These are phyloP conservation scores for Umimayanthus kanabou DNA, from an alignment of 92 coral and sea anemone genomes.

Conservation along the genomic window DNA sequence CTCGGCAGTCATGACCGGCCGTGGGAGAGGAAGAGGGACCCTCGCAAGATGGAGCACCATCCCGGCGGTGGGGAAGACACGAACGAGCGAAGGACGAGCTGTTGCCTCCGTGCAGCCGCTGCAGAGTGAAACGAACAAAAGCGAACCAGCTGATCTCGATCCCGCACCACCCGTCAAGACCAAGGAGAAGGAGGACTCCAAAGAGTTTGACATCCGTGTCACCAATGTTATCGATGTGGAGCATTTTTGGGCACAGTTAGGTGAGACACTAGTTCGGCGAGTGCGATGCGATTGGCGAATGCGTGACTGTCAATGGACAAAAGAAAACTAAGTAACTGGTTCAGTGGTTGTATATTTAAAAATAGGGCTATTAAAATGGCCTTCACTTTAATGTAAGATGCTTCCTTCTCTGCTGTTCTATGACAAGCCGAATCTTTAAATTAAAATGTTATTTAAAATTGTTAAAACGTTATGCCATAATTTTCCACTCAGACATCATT, in stretches of 20 bases:
- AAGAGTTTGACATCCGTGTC: constrained; percentile 52
- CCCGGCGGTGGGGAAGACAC: constrained; percentile 30
- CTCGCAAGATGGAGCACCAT: constrained; percentile 72
- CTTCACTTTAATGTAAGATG: too few species aligned
- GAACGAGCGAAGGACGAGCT: constrained; percentile 43
- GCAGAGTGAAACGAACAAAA: constrained; percentile 20
- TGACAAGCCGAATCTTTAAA: too few species aligned
- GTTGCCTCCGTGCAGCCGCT: constrained; percentile 67
- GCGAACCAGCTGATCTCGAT: constrained; percentile 32
- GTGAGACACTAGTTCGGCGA: constrained; percentile 36
- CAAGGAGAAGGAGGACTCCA: constrained; percentile 5
- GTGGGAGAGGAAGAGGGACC: constrained; percentile 86
- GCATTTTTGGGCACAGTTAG: constrained; percentile 90
- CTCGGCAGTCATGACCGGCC: constrained; percentile 64
- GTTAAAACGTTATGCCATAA: too few species aligned
- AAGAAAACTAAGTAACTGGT: neutral
- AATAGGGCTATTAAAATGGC: too few species aligned
- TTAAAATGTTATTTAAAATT: too few species aligned
- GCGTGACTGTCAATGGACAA: neutral
- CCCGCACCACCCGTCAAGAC: neutral
- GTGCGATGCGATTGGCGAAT: neutral
- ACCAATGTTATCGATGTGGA: constrained; percentile 83
- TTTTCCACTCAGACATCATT: too few species aligned
- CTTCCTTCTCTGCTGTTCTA: too few species aligned
- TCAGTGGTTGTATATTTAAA: too few species aligned